These are phyloP conservation scores for Hirtodrosophila trivittata DNA, from an alignment of 2,888 invertebrate species.

Conservation along the genomic window DNA sequence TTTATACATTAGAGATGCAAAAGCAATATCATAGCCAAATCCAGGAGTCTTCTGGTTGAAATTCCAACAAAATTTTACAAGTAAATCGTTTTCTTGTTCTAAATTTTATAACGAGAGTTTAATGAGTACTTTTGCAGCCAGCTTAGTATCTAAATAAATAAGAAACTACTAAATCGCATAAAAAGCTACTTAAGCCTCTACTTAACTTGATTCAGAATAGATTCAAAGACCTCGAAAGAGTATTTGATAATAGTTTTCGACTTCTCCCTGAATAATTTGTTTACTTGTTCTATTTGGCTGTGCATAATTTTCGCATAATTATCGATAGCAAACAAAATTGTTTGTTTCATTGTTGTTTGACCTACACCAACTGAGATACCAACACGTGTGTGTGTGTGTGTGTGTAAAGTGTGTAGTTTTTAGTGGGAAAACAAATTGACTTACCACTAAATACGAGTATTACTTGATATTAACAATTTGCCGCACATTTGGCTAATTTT, in stretches of 20 bases:
- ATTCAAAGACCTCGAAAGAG: too few species aligned
- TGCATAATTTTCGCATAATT: constrained; percentile 72
- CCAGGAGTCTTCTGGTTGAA: too few species aligned
- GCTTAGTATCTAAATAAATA: too few species aligned
- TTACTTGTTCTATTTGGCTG: constrained; percentile 46
- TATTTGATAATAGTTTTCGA: too few species aligned
- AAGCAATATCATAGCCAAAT: too few species aligned
- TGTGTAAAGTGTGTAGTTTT: constrained; percentile 17
- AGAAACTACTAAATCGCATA: too few species aligned
- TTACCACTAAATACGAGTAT: constrained; percentile 59
- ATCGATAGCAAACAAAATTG: constrained; percentile 60
- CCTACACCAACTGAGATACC: constrained; percentile 6
- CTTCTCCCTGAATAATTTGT: constrained; percentile 6
- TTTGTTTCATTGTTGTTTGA: constrained; percentile 16
- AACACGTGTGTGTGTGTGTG: background rate
- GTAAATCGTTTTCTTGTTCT: too few species aligned
- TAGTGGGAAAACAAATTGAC: constrained; percentile 59
- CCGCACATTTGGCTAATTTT: constrained; percentile 63
- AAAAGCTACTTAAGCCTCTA: too few species aligned
- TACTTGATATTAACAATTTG: constrained; percentile 65
- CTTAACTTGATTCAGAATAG: background rate
- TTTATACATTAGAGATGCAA: too few species aligned
- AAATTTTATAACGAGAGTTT: too few species aligned
- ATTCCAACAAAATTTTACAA: too few species aligned
- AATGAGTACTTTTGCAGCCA: too few species aligned